Evolutionary conservation across 2,888 invertebrate genomes (phyloP), one percentile per base, ranked within the genome.

Genomic region (Serrognathus titanus): DNA sequence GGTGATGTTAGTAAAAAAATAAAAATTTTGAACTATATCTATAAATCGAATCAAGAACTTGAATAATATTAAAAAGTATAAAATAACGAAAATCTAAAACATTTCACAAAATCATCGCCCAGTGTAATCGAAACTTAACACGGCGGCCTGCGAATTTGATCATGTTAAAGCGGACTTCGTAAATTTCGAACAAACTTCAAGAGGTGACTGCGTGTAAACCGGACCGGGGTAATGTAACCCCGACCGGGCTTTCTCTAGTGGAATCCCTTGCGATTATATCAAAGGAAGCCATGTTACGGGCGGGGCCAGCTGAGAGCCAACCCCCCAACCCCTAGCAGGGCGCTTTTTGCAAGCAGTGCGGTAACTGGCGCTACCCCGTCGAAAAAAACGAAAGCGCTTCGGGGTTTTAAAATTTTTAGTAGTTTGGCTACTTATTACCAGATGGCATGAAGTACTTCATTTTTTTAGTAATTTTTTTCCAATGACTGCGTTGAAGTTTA

Each of bases 261-360:
- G 68, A 69, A 70, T 74, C 76, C 75, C 75, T 73, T 71, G 73
- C 67, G 75, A 75, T 74, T 72, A 72, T 70, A 71, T 74, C 71
- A 69, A 74, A 74, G 75, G 77, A 76, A 72, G 77, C 77, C 78
- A 78, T 77, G 75, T 76, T 76, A 72, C 69, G 69, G 78, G 78
- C 75, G 78, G 77, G 71, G 76, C 71, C 59, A 57, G 48, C 53
- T 52, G 52, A 57, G 66, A 64, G 66, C 69, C 61, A 58, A 69
- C 72, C 71, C 64, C 55, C 51, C 48, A 54, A 58, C 58, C 58
- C 62, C 57, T 48, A 58, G 54, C 57, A 58, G 60, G 24, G 36
- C 55, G 59, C 61, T 64, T 66, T 66, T 66, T 63, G 58, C 61
- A 58, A 62, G 61, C 58, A 57, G 55, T 60, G 58, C 55, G 71